A percentile compares a stretch with the other conserved stretches of the same genome.
phyloP scores from a whole-genome alignment of 2,113 vertebrate species.

The Platysternon megacephalum region DNA sequence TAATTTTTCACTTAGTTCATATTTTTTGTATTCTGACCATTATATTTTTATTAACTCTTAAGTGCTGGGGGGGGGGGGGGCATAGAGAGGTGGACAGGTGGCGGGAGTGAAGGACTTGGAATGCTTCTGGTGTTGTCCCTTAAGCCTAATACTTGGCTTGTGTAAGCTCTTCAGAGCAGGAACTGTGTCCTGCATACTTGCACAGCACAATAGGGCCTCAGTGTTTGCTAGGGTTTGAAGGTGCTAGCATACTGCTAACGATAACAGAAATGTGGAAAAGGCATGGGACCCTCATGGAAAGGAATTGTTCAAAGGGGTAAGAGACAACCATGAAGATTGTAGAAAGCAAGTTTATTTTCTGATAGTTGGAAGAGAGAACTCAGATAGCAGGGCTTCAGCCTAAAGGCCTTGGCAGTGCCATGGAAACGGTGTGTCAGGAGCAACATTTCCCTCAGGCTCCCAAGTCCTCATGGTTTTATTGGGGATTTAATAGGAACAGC shows the following conservation, averaged over 20 bases:
- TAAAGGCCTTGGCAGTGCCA: conserved; percentile 4
- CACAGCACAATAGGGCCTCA: neutral
- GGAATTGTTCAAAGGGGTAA: neutral
- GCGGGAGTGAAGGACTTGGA: fast-evolving
- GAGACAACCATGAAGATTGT: neutral
- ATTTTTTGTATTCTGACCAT: neutral
- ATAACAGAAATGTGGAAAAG: neutral
- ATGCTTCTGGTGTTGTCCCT: neutral
- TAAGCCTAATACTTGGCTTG: neutral
- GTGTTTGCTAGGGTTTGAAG: fast-evolving
- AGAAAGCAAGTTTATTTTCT: neutral
- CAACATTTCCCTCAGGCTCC: neutral
- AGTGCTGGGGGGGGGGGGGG: neutral
- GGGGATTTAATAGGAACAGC: neutral
- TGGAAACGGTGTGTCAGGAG: conserved; percentile 50
- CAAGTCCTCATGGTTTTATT: neutral
- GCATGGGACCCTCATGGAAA: neutral
- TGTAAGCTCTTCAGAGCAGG: neutral
- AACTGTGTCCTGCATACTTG: neutral
- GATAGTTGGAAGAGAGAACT: neutral
- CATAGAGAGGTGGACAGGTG: neutral
- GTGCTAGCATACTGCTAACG: neutral
- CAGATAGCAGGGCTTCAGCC: conserved; percentile 33
- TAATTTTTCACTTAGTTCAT: neutral
- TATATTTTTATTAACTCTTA: neutral